These are phyloP conservation scores for Sebastes trivittatus DNA, from an alignment of 2,797 vertebrate species.

Conservation along the genomic window DNA sequence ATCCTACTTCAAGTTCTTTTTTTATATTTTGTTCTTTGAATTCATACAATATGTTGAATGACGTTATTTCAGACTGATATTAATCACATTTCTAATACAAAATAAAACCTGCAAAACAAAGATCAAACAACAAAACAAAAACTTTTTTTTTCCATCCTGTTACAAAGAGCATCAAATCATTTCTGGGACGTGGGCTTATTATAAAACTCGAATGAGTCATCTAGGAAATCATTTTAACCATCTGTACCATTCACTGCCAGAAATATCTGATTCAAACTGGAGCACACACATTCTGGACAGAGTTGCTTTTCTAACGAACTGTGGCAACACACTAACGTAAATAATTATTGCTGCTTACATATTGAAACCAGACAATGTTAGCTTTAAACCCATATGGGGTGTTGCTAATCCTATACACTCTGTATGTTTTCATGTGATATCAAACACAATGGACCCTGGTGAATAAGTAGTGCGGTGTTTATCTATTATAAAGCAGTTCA, in stretches of 20 bases:
- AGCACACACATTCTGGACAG: slow-evolving; percentile 40
- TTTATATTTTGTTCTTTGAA: background rate
- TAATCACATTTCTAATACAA: background rate
- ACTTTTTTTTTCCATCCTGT: background rate
- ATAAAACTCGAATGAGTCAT: slow-evolving; percentile 37
- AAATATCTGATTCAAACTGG: slow-evolving; percentile 45
- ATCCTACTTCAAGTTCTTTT: background rate
- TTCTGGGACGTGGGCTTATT: slow-evolving; percentile 4
- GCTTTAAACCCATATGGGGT: slow-evolving; percentile 26
- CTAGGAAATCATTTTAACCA: slow-evolving; percentile 28
- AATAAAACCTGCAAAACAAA: background rate
- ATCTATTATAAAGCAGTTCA: slow-evolving; percentile 65
- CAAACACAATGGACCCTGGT: slow-evolving; percentile 48
- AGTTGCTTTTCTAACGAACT: slow-evolving; percentile 28
- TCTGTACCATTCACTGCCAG: slow-evolving; percentile 23
- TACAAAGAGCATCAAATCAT: slow-evolving; percentile 17
- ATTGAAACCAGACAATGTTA: slow-evolving; percentile 32
- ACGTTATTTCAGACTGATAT: background rate
- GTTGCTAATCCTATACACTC: slow-evolving; percentile 19
- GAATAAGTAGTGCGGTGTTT: slow-evolving; percentile 56
- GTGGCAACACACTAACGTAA: slow-evolving; percentile 33
- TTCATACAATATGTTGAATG: background rate
- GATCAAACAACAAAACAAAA: background rate
- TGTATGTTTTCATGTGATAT: slow-evolving; percentile 51
- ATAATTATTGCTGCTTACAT: slow-evolving; percentile 35